Percentiles rank a stretch among this genome's conserved stretches.
These are phyloP conservation scores for Cladopsammia gracilis DNA, from an alignment of 64 coral and sea anemone genomes.

Conservation along the genomic window DNA sequence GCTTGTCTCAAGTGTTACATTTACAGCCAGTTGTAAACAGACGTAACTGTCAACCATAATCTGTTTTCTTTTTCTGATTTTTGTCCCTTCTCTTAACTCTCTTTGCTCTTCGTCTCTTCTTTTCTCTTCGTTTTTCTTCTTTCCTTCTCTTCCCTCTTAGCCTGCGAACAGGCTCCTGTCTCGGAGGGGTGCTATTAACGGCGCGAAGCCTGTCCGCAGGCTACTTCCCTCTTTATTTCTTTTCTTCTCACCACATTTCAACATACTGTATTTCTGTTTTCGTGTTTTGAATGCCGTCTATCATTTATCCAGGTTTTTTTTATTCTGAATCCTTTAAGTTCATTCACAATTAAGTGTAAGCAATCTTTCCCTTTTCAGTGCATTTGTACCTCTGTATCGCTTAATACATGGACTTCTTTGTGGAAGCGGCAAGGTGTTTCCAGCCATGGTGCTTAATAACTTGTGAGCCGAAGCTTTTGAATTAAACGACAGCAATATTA, in stretches of 20 bases:
- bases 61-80: neutral
- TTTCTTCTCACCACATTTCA: too few relatives aligned
- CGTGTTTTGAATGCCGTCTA: too few relatives aligned
- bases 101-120: neutral
- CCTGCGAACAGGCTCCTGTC: too few relatives aligned
- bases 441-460: slow-evolving; percentile 65
- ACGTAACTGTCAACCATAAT: too few relatives aligned
- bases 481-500: too few relatives aligned
- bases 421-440: slow-evolving; percentile 55
- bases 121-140: neutral
- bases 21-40: too few relatives aligned
- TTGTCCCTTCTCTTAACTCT: neutral
- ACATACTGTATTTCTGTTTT: too few relatives aligned
- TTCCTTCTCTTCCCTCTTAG: neutral
- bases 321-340: neutral
- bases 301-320: neutral
- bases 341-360: neutral
- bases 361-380: slow-evolving; percentile 10
- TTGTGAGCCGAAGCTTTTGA: neutral
- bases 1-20: too few relatives aligned
- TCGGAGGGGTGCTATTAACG: too few relatives aligned
- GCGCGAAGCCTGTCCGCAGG: too few relatives aligned
- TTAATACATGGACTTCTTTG: slow-evolving; percentile 63
- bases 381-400: slow-evolving; percentile 32
- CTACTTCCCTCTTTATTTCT: too few relatives aligned